Conservation (phyloP, 2,113 vertebrate genomes). For the Toxostoma redivivum region DNA sequence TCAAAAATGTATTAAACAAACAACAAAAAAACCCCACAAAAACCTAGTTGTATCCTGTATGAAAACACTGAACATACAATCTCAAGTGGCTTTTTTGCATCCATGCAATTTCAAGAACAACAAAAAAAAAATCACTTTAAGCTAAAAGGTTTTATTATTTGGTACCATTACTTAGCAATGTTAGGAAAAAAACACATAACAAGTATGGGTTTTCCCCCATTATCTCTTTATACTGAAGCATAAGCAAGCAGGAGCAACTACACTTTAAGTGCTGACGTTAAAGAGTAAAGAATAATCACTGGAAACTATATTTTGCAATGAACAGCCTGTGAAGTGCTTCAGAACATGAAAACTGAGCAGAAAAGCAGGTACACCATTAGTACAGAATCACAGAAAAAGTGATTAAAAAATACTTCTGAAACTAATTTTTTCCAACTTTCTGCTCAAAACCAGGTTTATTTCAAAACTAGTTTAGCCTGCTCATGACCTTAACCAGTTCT, state of each 20-base stretch:
- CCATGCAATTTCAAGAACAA: not conserved
- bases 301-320: not conserved
- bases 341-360: not conserved
- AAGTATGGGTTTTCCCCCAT: not conserved
- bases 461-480: not conserved
- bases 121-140: not conserved
- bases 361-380: not conserved
- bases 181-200: accelerated
- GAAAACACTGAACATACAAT: not conserved
- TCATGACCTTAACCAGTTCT: not conserved
- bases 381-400: not conserved
- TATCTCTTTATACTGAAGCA: not conserved
- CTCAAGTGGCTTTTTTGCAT: not conserved
- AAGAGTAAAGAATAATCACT: not conserved
- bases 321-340: not conserved
- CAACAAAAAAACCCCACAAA: not conserved
- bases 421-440: not conserved
- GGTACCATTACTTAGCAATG: not conserved
- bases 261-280: not conserved
- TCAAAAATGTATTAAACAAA: not conserved
- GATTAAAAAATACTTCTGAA: not conserved
- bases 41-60: not conserved
- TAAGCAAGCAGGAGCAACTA: not conserved
- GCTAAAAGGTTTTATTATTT: not conserved
- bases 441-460: not conserved